These are phyloP conservation scores for Drosophila prosaltans DNA, from an alignment of 1,140 invertebrate genomes.

Conservation along the genomic window DNA sequence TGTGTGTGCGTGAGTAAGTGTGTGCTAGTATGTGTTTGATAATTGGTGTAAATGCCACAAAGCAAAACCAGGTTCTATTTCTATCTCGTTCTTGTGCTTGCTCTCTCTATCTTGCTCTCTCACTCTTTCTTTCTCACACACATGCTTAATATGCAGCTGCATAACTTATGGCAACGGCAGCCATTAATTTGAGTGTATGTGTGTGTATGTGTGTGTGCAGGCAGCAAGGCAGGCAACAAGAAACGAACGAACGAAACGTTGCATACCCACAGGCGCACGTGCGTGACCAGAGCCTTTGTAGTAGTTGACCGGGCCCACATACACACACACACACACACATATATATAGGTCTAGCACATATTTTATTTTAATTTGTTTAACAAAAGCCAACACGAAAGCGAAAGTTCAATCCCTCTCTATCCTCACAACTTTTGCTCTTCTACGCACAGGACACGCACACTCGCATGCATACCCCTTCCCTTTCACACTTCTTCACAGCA, in stretches of 20 bases:
- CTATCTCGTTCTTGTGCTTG: neutral
- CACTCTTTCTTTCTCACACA: neutral
- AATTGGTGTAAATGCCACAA: slow-evolving; percentile 76
- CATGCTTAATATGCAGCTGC: slow-evolving; percentile 74
- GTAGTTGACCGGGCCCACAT: slow-evolving; percentile 9
- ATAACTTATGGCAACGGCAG: slow-evolving; percentile 73
- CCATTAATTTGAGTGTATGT: slow-evolving; percentile 65
- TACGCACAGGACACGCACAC: no score
- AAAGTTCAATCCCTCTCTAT: slow-evolving; percentile 42
- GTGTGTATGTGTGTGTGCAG: neutral
- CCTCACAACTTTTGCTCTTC: slow-evolving; percentile 1
- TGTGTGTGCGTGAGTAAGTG: slow-evolving; percentile 19
- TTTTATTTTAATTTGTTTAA: slow-evolving; percentile 79
- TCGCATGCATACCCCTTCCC: no score
- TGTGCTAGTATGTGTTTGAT: slow-evolving; percentile 28
- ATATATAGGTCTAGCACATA: slow-evolving; percentile 34
- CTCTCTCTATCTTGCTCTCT: neutral
- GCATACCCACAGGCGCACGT: slow-evolving; percentile 74
- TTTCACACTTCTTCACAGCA: neutral
- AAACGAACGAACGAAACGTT: slow-evolving; percentile 41
- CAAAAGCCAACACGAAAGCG: slow-evolving; percentile 54
- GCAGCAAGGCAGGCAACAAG: slow-evolving; percentile 21
- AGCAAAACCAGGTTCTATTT: slow-evolving; percentile 41
- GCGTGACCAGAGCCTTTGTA: slow-evolving; percentile 50
- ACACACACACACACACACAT: neutral